A percentile compares a stretch with the other conserved stretches of the same genome.
These are phyloP conservation scores for Calameuta filiformis DNA, from an alignment of 2,888 invertebrate species.

Conservation along the genomic window DNA sequence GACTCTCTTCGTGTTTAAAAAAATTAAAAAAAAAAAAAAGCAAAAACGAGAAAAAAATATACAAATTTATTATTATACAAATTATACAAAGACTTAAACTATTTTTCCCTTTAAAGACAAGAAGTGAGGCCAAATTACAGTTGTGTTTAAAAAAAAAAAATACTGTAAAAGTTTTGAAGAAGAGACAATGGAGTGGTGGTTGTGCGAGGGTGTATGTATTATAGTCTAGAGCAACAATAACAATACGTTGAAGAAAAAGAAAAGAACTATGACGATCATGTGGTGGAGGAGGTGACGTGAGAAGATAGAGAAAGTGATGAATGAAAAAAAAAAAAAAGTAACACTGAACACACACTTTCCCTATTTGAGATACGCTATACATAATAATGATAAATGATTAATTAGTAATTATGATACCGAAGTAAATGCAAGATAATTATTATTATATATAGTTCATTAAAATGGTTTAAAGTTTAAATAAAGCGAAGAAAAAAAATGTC, in stretches of 20 bases:
- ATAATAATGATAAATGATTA: constrained; percentile 57
- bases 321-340: constrained; percentile 6
- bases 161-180: constrained; percentile 13
- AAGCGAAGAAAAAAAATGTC: constrained; percentile 41
- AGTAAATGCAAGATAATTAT: constrained; percentile 23
- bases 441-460: constrained; percentile 19
- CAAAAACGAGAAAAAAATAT: background rate
- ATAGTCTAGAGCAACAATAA: constrained; percentile 25
- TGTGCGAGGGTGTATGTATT: constrained; percentile 26
- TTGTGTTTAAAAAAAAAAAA: constrained; percentile 26
- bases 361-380: constrained; percentile 59
- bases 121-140: constrained; percentile 46
- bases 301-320: constrained; percentile 32
- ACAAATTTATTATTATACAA: constrained; percentile 3
- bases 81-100: constrained; percentile 30
- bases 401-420: constrained; percentile 39
- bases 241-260: constrained; percentile 11
- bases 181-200: constrained; percentile 20
- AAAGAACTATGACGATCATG: constrained; percentile 19
- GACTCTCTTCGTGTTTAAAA: constrained; percentile 12
- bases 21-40: constrained; percentile 6
- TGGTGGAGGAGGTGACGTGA: constrained; percentile 18
- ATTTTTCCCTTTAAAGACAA: constrained; percentile 14
- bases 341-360: constrained; percentile 30
- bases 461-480: constrained; percentile 61